Base-by-base conservation (phyloP, 2,113 vertebrate genomes). In the Zapus hudsonius region DNA sequence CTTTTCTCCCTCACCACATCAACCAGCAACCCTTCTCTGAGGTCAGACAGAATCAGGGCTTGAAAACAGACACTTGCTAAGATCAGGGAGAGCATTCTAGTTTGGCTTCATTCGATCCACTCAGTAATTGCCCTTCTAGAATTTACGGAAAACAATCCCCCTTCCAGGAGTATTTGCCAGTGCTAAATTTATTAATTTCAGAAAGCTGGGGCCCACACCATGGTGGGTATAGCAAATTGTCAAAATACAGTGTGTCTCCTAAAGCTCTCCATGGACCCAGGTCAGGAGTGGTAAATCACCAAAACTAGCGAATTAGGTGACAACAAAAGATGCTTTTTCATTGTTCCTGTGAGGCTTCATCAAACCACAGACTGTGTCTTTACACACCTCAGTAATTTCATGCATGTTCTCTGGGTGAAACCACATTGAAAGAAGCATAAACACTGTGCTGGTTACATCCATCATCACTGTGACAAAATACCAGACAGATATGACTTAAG, bases 121-220 rank as follows among this genome's bases (percentile, higher is more conserved):
- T 97, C 93, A 95, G 95, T 96, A 97, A 92, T 96, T 97, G 97
- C 94, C 97, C 97, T 96, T 97, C 97, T 97, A 97, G 96, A 98
- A 97, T 98, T 98, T 97, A 98, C 97, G 98, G 97, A 98, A 98
- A 98, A 98, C 97, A 98, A 97, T 97, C 97, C 92, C 73, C 70
- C 97, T 97, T 97, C 97, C 98, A 97, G 97, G 97, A 97, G 96
- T 96, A 97, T 97, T 96, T 97, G 97, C 96, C 97, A 95, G 83
- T 67, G 93, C 96, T 98, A 94, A 98, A 97, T 98, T 98, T 98
- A 97, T 97, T 96, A 97, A 98, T 98, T 98, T 97, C 97, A 97
- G 97, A 98, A 98, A 97, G 96, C 97, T 98, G 96, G 97, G 97
- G 97, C 96, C 97, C 97, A 95, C 97, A 96, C 97, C 93, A 97